Base-by-base conservation (phyloP, 2,797 vertebrate genomes). In the Basileuterus tristriatus region DNA sequence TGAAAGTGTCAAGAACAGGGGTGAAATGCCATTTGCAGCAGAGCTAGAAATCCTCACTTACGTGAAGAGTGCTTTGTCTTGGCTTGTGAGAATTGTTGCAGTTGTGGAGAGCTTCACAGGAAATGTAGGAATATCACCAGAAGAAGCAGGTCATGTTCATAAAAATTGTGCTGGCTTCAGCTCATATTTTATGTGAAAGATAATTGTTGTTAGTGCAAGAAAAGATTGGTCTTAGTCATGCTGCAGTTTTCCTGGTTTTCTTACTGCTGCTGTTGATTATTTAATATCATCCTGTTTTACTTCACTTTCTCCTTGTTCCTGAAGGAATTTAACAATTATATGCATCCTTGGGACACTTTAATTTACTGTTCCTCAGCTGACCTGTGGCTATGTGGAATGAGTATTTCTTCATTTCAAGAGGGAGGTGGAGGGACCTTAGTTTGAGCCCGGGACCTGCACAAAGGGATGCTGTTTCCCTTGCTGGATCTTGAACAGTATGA, bases 201-300 rank as follows among this genome's bases (percentile, higher is more conserved):
- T 72, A 47, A 52, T 69, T 78, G 56, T 52, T 74, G 49, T 69
- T 87, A 58, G 41, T 39, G 46, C 58, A 64, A 67, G 64, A 12
- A 22, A 36, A 82, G 32, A 69, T 85, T 74, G 9, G 64, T 58
- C 19, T 34, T 77, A 67, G 80, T 83, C 39, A 53, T 77, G 53
- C 4, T 11, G 53, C 70, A 32, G 49, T 58, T 88, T 70, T 56
- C 68, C 47, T 77, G 34, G 13, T 60, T 83, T 56, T 37, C 8
- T 77, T 85, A 87, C n/a, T 59, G 64, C 32, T 67, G 34, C 63
- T 52, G 58, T 64, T 93, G 67, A 65, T 87, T 83, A 63, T 81
- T 86, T 88, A 56, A 50, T 93, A 36, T 32, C 8, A 15, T 64
- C 44, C 49, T 77, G 27, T 55, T 78, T 74, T 71, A 49, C 22